Conservation (phyloP, 2,113 vertebrate genomes). For the Salminus brasiliensis region DNA sequence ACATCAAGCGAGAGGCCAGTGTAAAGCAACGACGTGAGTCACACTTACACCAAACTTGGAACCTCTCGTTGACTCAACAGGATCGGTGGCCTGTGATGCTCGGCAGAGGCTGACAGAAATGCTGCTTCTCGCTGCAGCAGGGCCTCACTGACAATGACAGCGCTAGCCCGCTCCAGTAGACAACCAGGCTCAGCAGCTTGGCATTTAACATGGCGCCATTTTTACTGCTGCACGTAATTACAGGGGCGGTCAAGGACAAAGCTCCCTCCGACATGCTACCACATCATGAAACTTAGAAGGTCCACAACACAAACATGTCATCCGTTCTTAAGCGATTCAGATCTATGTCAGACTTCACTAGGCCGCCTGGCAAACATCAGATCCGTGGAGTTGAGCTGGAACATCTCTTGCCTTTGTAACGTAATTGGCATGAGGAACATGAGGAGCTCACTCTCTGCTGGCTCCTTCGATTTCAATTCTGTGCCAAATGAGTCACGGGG, state of each 20-base stretch:
- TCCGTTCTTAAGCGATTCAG: conserved; percentile 1
- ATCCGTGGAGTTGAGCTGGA: neutral
- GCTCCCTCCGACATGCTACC: conserved; percentile 40
- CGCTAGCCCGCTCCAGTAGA: neutral
- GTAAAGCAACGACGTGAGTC: conserved; percentile 25
- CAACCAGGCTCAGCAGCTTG: conserved; percentile 23
- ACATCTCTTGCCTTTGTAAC: conserved; percentile 23
- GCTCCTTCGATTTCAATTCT: conserved; percentile 22
- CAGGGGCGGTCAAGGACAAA: conserved; percentile 16
- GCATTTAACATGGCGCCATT: conserved; percentile 49
- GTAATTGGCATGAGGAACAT: conserved; percentile 15
- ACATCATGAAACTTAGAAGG: conserved; percentile 40
- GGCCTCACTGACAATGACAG: conserved; percentile 6
- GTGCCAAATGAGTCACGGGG: conserved; percentile 47
- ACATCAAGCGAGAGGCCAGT: conserved; percentile 16
- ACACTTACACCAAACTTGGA: conserved; percentile 7
- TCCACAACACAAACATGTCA: conserved; percentile 44
- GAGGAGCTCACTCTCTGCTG: neutral
- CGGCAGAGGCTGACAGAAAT: conserved; percentile 9
- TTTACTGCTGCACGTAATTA: conserved; percentile 47
- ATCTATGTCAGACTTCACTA: conserved; percentile 33
- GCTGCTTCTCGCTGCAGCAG: neutral
- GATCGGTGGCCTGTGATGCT: neutral
- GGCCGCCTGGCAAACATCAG: conserved; percentile 14
- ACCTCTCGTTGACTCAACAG: conserved; percentile 24